phyloP scores from a whole-genome alignment of 2,797 vertebrate genomes.

The Phataginus tetradactyla region DNA sequence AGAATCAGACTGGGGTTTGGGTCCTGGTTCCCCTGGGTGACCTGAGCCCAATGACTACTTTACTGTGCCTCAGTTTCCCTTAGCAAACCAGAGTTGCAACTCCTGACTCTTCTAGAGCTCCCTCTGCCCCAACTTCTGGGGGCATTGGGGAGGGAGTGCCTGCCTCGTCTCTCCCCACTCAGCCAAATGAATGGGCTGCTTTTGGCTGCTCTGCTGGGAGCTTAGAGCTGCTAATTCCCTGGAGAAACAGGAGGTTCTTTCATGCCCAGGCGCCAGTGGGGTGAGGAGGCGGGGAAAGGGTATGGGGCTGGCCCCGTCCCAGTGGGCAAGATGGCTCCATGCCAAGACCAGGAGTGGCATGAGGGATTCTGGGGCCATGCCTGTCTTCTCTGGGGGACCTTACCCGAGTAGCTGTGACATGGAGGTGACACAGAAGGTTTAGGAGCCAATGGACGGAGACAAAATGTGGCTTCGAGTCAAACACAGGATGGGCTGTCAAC shows the following conservation, averaged over 20 bases:
- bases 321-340: not conserved
- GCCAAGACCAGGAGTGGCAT: constrained; percentile 31
- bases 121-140: not conserved
- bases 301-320: constrained; percentile 56
- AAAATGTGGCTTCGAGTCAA: not conserved
- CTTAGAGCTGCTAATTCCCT: constrained; percentile 69
- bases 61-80: constrained; percentile 52
- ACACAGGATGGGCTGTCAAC: not conserved
- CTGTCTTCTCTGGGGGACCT: not conserved
- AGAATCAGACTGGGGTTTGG: not conserved
- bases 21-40: not conserved
- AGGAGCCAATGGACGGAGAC: not conserved
- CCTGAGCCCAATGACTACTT: not conserved
- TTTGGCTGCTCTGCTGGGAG: constrained; percentile 63
- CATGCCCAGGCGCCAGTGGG: constrained; percentile 69
- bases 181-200: constrained; percentile 61
- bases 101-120: not conserved
- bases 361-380: not conserved
- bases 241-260: constrained; percentile 77
- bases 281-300: constrained; percentile 63
- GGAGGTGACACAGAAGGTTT: not conserved
- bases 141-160: not conserved
- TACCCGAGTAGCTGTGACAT: not conserved
- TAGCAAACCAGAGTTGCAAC: not conserved
- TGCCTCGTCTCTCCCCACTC: not conserved